Percentiles rank a stretch among this genome's conserved stretches.
Conservation (phyloP, 2,113 vertebrate species). For the Tragelaphus buxtoni region DNA sequence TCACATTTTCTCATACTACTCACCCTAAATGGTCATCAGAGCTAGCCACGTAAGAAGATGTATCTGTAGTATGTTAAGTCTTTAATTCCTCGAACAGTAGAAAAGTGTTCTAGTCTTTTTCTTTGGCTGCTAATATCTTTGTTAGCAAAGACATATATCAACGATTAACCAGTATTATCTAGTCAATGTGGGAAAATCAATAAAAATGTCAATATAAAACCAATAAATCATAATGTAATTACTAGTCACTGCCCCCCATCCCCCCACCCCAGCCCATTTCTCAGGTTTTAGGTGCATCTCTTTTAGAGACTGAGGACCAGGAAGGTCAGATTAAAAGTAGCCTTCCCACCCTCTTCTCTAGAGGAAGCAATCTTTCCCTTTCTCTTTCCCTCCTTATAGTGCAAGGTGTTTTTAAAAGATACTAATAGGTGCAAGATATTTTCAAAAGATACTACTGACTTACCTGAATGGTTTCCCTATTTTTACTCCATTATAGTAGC, state of each 20-base stretch:
- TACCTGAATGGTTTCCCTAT: background rate
- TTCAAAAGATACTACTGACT: background rate
- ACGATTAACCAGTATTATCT: background rate
- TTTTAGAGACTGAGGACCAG: background rate
- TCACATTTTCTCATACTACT: background rate
- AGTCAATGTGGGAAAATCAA: background rate
- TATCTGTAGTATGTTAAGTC: background rate
- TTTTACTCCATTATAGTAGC: background rate
- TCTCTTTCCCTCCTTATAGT: background rate
- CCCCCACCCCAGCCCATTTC: background rate
- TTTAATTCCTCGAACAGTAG: background rate
- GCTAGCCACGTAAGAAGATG: background rate
- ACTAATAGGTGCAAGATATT: background rate
- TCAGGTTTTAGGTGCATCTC: background rate
- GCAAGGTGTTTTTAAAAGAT: background rate
- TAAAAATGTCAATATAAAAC: background rate
- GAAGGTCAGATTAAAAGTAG: background rate
- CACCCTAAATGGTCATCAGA: background rate
- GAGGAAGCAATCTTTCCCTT: background rate
- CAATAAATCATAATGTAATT: background rate
- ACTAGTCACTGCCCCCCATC: rapidly evolving
- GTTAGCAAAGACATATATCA: background rate
- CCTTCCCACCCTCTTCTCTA: background rate
- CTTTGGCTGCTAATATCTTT: background rate
- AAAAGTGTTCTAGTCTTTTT: background rate